These are phyloP conservation scores for Orthonychiurus folsomi DNA, from an alignment of 2,888 invertebrate genomes.

Conservation along the genomic window DNA sequence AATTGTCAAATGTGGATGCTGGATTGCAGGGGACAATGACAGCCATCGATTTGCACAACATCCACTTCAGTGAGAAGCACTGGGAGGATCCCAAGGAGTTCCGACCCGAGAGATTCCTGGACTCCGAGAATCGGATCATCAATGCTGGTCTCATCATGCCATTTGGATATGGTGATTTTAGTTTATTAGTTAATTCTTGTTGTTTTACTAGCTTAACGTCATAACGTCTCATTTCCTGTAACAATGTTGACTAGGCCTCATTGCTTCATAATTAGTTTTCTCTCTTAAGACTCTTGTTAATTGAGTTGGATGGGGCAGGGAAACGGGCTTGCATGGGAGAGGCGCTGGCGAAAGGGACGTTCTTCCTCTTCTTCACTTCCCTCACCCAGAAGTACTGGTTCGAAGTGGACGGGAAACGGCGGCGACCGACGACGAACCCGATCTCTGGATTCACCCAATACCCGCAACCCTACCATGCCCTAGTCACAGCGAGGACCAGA, in stretches of 20 bases:
- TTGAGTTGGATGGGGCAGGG: too few species aligned
- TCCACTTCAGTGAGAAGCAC: conserved; percentile 21
- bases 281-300: background rate
- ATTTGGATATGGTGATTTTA: conserved; percentile 28
- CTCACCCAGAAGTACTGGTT: conserved; percentile 27
- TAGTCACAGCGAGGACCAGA: background rate
- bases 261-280: conserved; percentile 3
- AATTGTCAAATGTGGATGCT: too few species aligned
- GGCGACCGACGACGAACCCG: conserved; percentile 15
- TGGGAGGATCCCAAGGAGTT: conserved; percentile 27
- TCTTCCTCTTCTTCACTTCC: conserved; percentile 25
- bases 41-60: conserved; percentile 22
- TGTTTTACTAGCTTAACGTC: conserved; percentile 2
- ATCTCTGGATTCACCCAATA: conserved; percentile 20
- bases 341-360: conserved; percentile 18
- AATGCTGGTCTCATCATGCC: conserved; percentile 25
- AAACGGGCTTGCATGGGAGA: conserved; percentile 27
- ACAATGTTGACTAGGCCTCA: background rate
- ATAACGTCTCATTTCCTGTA: background rate
- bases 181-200: background rate
- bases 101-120: conserved; percentile 26
- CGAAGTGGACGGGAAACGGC: conserved; percentile 7
- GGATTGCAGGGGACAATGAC: conserved; percentile 23
- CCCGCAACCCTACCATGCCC: conserved; percentile 16
- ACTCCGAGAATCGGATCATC: conserved; percentile 20